phyloP scores from a whole-genome alignment of 2,113 vertebrate species.

The Calyptomena viridis region DNA sequence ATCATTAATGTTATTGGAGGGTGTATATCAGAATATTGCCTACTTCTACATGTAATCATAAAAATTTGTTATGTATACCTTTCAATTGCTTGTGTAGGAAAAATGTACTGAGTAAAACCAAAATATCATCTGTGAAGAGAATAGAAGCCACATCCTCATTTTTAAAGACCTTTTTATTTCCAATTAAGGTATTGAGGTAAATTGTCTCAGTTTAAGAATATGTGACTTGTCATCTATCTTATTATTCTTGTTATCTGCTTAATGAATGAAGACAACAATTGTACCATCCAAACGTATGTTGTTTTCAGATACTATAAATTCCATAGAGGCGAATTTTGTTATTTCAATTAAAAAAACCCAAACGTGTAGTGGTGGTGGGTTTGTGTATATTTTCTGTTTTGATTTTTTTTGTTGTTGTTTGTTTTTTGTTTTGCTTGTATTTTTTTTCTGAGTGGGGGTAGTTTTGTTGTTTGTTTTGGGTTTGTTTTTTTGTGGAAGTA shows the following conservation, averaged over 20 bases:
- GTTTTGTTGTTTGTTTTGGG: neutral
- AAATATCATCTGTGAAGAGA: conserved; percentile 33
- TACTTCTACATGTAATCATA: conserved; percentile 51
- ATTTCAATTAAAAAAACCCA: too few species aligned
- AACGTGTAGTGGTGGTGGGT: neutral
- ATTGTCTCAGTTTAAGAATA: neutral
- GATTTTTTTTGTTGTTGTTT: too few species aligned
- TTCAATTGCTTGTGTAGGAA: conserved; percentile 8
- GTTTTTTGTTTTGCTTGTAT: neutral
- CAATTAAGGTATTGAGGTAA: neutral
- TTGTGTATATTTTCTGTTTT: neutral
- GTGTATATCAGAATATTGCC: conserved; percentile 33
- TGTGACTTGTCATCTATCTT: neutral
- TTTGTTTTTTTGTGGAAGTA: neutral
- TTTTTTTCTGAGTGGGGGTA: neutral
- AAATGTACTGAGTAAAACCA: conserved; percentile 14
- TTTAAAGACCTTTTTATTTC: conserved; percentile 47
- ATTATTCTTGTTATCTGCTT: neutral
- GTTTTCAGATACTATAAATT: neutral
- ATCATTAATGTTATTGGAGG: neutral
- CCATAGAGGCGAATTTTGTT: neutral
- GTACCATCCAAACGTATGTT: neutral
- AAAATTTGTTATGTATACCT: conserved; percentile 59
- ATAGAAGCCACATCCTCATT: conserved; percentile 5
- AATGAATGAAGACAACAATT: conserved; percentile 3